Evolutionary conservation across 1,140 invertebrate species (phyloP).

Genomic region (Aphis gossypii): DNA sequence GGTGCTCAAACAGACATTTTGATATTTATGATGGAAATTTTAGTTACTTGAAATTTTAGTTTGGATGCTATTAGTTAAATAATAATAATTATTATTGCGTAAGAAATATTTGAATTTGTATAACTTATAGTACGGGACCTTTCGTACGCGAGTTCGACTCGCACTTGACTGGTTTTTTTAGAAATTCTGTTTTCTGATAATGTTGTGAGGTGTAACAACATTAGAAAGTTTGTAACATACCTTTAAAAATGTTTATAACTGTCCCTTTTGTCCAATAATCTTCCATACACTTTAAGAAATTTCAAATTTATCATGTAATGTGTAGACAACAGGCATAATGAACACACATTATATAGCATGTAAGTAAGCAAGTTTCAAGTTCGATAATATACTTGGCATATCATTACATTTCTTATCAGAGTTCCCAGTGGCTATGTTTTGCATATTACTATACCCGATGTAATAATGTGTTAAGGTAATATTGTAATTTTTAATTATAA

Average conservation of each 20-base stretch:
- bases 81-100: too few species aligned
- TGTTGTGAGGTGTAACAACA: not conserved
- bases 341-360: not conserved
- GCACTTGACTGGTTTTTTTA: too few species aligned
- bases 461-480: not conserved
- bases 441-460: not conserved
- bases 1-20: too few species aligned
- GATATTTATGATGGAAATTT: too few species aligned
- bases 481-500: not conserved
- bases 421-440: not conserved
- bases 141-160: too few species aligned
- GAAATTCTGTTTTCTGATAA: not conserved
- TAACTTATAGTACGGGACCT: too few species aligned
- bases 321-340: not conserved
- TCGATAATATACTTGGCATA: not conserved
- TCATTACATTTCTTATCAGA: not conserved
- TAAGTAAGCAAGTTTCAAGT: not conserved
- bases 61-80: too few species aligned
- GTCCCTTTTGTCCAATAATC: too few species aligned
- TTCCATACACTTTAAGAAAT: not conserved
- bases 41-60: too few species aligned
- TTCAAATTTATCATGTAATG: not conserved
- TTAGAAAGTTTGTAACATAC: not conserved
- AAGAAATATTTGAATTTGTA: too few species aligned
- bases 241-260: not conserved